These are phyloP conservation scores for Trogon surrucura DNA, from an alignment of 2,113 vertebrate genomes.

Conservation along the genomic window DNA sequence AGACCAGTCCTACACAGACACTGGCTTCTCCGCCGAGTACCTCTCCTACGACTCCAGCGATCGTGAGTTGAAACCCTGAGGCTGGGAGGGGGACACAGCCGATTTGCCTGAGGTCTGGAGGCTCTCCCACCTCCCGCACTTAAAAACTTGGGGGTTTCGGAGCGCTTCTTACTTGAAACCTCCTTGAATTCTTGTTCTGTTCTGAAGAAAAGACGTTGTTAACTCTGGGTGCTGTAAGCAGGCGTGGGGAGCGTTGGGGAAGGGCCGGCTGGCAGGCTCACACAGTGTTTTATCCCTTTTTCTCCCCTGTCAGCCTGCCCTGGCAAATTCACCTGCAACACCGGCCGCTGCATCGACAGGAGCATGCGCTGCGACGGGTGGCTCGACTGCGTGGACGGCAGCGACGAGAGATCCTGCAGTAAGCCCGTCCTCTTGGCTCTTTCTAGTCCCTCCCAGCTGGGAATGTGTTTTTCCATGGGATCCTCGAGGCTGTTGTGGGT, in stretches of 20 bases:
- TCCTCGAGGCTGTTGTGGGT: not conserved
- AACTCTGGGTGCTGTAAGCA: not conserved
- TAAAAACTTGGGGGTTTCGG: too few species aligned
- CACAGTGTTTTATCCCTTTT: rapidly evolving
- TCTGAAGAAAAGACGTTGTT: not conserved
- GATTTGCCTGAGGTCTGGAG: not conserved
- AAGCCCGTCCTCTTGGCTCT: constrained; percentile 36
- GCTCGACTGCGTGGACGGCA: constrained; percentile 90
- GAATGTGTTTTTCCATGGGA: not conserved
- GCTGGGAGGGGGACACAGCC: too few species aligned
- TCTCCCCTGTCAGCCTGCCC: constrained; percentile 82
- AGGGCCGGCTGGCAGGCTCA: not conserved
- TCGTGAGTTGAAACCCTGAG: constrained; percentile 78
- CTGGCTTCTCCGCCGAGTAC: constrained; percentile 83
- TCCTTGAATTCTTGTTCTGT: not conserved
- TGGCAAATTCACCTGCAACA: constrained; percentile 82
- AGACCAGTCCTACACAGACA: constrained; percentile 85
- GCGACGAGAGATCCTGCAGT: constrained; percentile 87
- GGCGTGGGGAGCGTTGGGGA: not conserved
- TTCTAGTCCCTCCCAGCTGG: not conserved
- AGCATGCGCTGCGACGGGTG: constrained; percentile 89
- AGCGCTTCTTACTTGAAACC: too few species aligned
- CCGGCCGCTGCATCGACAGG: constrained; percentile 76
- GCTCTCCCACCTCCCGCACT: not conserved
- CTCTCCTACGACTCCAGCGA: constrained; percentile 81